A percentile compares a stretch with the other conserved stretches of the same genome.
Evolutionary conservation across 2,888 invertebrate species (phyloP).

Genomic region (Drosophila suboccidentalis): DNA sequence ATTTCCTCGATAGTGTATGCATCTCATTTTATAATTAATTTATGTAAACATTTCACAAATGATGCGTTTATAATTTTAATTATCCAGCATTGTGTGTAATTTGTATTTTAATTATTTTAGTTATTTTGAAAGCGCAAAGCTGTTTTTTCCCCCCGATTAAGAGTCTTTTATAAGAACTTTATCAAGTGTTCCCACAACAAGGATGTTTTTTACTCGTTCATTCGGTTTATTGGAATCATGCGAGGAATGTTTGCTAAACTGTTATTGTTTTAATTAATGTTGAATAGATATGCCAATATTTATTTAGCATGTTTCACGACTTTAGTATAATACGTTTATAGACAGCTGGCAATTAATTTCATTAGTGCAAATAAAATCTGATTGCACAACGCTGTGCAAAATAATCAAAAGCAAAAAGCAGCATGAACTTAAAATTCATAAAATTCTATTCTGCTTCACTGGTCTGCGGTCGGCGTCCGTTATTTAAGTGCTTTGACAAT

Average conservation of each 20-base stretch:
- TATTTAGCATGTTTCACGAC: conserved; percentile 35
- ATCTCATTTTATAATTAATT: too few relatives aligned
- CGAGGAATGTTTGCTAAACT: conserved; percentile 14
- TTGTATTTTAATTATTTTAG: background rate
- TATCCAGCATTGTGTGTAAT: background rate
- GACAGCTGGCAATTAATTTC: conserved; percentile 55
- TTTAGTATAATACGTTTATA: conserved; percentile 28
- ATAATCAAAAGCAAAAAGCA: conserved; percentile 8
- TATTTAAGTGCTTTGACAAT: conserved; percentile 45
- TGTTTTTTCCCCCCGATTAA: background rate
- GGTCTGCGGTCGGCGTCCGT: conserved; percentile 21
- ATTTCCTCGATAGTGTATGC: too few relatives aligned
- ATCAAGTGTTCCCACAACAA: background rate
- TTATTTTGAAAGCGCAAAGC: background rate
- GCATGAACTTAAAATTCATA: conserved; percentile 42
- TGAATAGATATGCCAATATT: conserved; percentile 69
- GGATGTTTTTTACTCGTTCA: background rate
- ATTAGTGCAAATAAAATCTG: conserved; percentile 42
- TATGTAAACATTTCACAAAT: background rate
- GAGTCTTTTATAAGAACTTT: background rate
- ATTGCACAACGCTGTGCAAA: conserved; percentile 43
- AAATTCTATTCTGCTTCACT: conserved; percentile 33
- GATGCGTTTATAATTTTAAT: background rate
- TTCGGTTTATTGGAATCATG: background rate
- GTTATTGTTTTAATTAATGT: conserved; percentile 61